Evolutionary conservation across 2,113 vertebrate genomes (phyloP), one percentile per base, ranked within the genome.

Genomic region (Apodemus speciosus): DNA sequence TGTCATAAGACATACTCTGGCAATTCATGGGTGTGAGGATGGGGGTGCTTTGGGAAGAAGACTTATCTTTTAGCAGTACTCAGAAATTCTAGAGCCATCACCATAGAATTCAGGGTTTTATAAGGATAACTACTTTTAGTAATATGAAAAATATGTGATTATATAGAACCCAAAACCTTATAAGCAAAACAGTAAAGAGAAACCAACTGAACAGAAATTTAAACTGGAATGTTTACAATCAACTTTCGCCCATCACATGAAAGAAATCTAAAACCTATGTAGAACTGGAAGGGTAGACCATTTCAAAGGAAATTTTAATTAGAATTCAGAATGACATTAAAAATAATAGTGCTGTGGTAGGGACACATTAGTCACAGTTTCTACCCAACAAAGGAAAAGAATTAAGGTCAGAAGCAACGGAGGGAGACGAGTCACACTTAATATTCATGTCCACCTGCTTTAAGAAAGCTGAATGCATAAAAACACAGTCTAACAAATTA

Each of bases 291-390:
- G 91, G 95, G 75, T 64, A 87, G 89, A 96, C 86, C 30, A 43
- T 85, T 97, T 96, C 95, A 96, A 97, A 97, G 91, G 76, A 87
- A 96, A 96, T 72, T 88, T 92, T 95, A 96, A 97, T 97, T 96
- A 96, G 60, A 96, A 95, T 97, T 95, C 89, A 94, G 51, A 95
- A 77, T 25, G 80, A 89, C 79, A 91, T 93, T 91, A 88, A 95
- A 97, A 96, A 93, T 97, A 97, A 95, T 89, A 92, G 72, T 77
- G 51, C 8, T 32, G 58, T 87, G 85, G 96, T 18, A 16, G 89
- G 15, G 88, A 89, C 80, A 88, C 46, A 91, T 96, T 95, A 94
- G 95, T 94, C 89, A 96, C 66, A 91, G 89, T 81, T 97, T 95
- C 87, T 43, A 90, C 87, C 0, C n/a, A 94, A 92, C 84, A 68